Base-by-base conservation (phyloP, 2,113 vertebrate genomes). In the Ceyx cyanopectus region DNA sequence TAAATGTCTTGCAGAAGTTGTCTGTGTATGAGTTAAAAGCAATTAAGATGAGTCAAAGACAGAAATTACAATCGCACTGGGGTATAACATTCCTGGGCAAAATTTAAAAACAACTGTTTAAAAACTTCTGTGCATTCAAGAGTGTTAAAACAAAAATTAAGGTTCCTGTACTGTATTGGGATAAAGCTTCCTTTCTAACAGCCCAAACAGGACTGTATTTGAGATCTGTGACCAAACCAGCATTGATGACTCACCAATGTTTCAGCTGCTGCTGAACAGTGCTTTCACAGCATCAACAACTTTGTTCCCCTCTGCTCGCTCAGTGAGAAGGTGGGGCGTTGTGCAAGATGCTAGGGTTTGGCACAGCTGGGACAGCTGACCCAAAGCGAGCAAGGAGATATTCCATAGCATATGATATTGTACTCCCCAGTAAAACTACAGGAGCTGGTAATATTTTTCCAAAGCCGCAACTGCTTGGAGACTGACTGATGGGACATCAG, bases 161-260 rank as follows among this genome's bases (percentile, higher is more conserved):
- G 9, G 5, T 29, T 74, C 5, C 9, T 34, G 2, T 14, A 10
- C 7, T 29, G 10, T 0, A 0, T 12, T 29, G 18, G 14, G 30
- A 3, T 45, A n/a, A 5, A 72, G 5, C 40, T 30, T 76, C 67
- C 14, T 20, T 69, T 63, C n/a, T 48, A n/a, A 63, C 7, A 50
- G 15, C 7, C 10, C 3, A 4, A 6, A 8, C 0, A 0, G 15
- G 20, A 6, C 9, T 81, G 17, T 46, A 23, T 62, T 72, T 85
- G 48, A 76, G 18, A 29, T 40, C 11, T 54, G 29, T 14, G 12
- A 54, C 15, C 7, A 23, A 67, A 87, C 15, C 5, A 45, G 2
- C 13, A 26, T 2, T 26, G 53, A 23, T 27, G 46, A n/a, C 18
- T 57, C 8, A 37, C 3, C 0, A 3, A 7, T 60, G 10, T 27